phyloP scores from a whole-genome alignment of 2,113 vertebrate species.

The Ceuthmochares aereus region DNA sequence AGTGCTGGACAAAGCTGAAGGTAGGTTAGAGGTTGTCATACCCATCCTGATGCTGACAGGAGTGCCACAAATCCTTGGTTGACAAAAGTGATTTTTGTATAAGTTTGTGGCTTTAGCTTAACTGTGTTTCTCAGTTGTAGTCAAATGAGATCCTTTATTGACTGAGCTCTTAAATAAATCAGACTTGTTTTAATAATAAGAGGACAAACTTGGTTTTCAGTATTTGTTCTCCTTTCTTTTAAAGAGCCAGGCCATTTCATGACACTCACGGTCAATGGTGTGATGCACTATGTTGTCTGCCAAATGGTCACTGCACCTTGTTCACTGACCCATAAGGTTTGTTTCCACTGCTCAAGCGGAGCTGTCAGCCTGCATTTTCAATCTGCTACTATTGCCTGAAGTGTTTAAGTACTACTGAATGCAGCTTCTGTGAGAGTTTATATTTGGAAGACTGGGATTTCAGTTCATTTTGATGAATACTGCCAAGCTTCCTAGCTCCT shows the following conservation, averaged over 20 bases:
- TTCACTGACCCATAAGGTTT: not conserved
- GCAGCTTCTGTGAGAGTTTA: not conserved
- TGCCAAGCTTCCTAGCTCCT: not conserved
- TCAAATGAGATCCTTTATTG: not conserved
- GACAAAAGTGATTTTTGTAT: not conserved
- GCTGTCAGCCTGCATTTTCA: not conserved
- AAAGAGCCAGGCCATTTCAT: not conserved
- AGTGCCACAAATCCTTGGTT: not conserved
- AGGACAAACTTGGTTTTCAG: not conserved
- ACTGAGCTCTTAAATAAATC: not conserved
- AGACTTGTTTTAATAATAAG: not conserved
- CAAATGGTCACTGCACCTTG: not conserved
- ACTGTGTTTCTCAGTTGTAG: not conserved
- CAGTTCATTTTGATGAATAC: not conserved
- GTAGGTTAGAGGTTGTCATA: not conserved
- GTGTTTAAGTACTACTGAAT: not conserved
- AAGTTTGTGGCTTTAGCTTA: not conserved
- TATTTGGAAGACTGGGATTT: not conserved
- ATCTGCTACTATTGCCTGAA: not conserved
- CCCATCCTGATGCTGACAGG: not conserved
- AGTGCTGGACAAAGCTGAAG: not conserved
- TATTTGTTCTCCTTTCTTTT: not conserved
- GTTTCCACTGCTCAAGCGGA: not conserved
- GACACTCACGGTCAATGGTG: not conserved
- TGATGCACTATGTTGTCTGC: not conserved